Evolutionary conservation across 2,888 invertebrate genomes (phyloP).

Genomic region (Tholera decimalis): DNA sequence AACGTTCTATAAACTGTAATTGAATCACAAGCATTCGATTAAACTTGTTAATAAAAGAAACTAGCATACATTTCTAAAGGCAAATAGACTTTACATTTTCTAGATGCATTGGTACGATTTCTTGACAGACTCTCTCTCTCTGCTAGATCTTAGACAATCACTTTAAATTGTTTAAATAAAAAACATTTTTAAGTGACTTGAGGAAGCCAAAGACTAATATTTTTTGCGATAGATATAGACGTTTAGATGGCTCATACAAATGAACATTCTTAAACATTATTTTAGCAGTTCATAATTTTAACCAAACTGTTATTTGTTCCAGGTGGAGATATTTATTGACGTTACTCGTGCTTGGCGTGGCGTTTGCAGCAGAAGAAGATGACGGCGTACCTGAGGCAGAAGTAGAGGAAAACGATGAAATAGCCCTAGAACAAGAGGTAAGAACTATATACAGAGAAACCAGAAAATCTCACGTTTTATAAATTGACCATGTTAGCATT

Average conservation of each 20-base stretch:
- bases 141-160: background rate
- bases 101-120: background rate
- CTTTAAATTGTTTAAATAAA: background rate
- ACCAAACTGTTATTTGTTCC: slow-evolving; percentile 67
- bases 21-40: slow-evolving; percentile 45
- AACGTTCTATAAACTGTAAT: slow-evolving; percentile 31
- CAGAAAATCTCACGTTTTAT: background rate
- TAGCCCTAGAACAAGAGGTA: slow-evolving; percentile 85
- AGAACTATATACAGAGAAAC: background rate
- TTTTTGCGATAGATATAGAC: no score
- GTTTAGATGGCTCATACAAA: background rate
- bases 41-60: slow-evolving; percentile 46
- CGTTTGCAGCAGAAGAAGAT: slow-evolving; percentile 79
- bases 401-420: slow-evolving; percentile 81
- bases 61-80: slow-evolving; percentile 23
- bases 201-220: background rate
- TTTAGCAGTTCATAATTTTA: slow-evolving; percentile 1
- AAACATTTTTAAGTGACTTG: background rate
- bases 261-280: no score
- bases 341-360: slow-evolving; percentile 76
- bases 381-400: slow-evolving; percentile 83
- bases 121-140: background rate
- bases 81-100: slow-evolving; percentile 16
- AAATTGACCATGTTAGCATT: no score
- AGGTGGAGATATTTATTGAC: slow-evolving; percentile 84